Percentiles rank a stretch among this genome's conserved stretches.
These are phyloP conservation scores for Spodoptera litura DNA, from an alignment of 1,140 invertebrate species.

Conservation along the genomic window DNA sequence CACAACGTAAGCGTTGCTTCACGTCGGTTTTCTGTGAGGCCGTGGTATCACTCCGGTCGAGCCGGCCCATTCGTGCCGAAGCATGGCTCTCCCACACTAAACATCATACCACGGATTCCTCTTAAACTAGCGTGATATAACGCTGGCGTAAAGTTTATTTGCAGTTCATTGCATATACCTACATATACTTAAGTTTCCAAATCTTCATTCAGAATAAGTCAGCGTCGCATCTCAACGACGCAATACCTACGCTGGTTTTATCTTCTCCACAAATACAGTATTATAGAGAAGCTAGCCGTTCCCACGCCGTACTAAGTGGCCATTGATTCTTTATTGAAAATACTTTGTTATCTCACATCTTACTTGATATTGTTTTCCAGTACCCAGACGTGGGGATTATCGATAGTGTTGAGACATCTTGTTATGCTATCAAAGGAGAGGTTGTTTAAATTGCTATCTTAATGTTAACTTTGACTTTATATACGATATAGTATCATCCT, in stretches of 20 bases:
- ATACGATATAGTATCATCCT: no score
- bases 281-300: constrained; percentile 40
- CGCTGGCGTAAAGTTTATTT: no score
- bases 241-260: constrained; percentile 49
- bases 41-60: no score
- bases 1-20: no score
- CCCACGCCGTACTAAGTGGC: constrained; percentile 31
- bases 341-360: constrained; percentile 32
- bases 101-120: no score
- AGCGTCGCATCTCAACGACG: constrained; percentile 9
- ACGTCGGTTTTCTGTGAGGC: no score
- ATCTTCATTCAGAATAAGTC: constrained; percentile 42
- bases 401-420: background rate
- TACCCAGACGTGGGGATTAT: constrained; percentile 4
- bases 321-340: constrained; percentile 47
- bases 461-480: no score
- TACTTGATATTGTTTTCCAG: constrained; percentile 12
- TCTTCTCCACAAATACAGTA: constrained; percentile 53
- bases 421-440: background rate
- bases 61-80: no score
- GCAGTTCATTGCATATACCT: no score
- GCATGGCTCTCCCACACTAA: no score
- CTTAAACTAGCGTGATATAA: no score
- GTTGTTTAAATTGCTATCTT: no score
- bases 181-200: background rate